These are phyloP conservation scores for Nyctibius bracteatus DNA, from an alignment of 2,113 vertebrate species.

Conservation along the genomic window DNA sequence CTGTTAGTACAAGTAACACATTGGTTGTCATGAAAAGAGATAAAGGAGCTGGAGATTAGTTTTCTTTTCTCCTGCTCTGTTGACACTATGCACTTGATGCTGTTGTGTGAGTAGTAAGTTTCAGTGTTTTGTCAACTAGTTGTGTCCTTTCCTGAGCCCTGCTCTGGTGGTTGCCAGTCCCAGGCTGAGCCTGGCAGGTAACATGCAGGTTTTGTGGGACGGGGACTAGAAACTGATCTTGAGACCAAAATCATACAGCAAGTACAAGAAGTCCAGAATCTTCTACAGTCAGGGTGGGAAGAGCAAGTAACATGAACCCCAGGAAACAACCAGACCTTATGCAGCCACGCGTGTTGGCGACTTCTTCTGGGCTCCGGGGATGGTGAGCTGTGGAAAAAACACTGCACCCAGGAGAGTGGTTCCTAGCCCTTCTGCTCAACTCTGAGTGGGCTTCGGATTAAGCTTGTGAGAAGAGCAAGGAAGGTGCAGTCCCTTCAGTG, in stretches of 20 bases:
- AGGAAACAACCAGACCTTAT: not conserved
- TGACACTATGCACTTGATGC: not conserved
- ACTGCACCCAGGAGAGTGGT: not conserved
- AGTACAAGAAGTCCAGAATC: not conserved
- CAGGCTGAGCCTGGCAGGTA: not conserved
- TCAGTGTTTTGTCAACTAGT: conserved; percentile 22
- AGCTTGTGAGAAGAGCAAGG: not conserved
- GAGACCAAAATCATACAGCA: not conserved
- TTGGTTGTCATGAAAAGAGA: not conserved
- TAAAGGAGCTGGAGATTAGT: not conserved
- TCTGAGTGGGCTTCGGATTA: rapidly evolving
- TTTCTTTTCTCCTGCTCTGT: not conserved
- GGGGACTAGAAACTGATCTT: not conserved
- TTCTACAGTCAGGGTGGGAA: not conserved
- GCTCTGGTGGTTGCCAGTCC: not conserved
- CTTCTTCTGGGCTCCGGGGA: rapidly evolving
- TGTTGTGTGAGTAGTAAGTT: not conserved
- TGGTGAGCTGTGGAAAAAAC: not conserved
- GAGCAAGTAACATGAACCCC: not conserved
- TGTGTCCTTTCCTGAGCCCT: not conserved
- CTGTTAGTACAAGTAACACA: not conserved
- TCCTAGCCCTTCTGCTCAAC: not conserved
- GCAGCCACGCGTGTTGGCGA: rapidly evolving
- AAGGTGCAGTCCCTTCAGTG: rapidly evolving
- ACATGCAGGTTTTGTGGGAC: not conserved